Evolutionary conservation across 2,113 vertebrate genomes (phyloP).

Genomic region (Amblyornis subalaris): DNA sequence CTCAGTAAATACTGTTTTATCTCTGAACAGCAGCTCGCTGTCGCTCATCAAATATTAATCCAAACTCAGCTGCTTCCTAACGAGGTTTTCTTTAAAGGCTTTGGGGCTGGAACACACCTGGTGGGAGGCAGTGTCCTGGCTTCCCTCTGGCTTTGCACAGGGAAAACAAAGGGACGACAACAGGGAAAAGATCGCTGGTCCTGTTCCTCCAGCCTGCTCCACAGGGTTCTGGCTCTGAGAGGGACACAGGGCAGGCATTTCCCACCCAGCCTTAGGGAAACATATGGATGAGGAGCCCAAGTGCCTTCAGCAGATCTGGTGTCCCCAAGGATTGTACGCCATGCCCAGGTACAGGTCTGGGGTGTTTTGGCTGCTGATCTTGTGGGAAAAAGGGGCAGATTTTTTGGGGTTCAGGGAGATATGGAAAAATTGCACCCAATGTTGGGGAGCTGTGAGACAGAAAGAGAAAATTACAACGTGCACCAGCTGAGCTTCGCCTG

Average conservation of each 20-base stretch:
- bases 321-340: fast-evolving
- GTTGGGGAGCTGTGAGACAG: neutral
- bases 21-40: neutral
- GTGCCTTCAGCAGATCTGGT: fast-evolving
- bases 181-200: neutral
- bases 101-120: neutral
- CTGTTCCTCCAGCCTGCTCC: neutral
- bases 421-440: neutral
- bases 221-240: neutral
- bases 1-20: neutral
- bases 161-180: neutral
- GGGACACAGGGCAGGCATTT: neutral
- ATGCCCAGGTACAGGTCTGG: neutral
- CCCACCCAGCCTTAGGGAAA: neutral
- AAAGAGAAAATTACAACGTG: neutral
- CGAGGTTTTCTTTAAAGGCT: neutral
- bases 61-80: neutral
- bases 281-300: neutral
- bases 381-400: neutral
- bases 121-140: neutral
- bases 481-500: neutral
- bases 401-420: neutral
- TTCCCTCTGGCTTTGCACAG: neutral
- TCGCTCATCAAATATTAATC: constrained; percentile 47
- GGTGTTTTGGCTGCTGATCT: neutral